phyloP scores from a whole-genome alignment of 2,888 invertebrate genomes.

The Noctua fimbriata region DNA sequence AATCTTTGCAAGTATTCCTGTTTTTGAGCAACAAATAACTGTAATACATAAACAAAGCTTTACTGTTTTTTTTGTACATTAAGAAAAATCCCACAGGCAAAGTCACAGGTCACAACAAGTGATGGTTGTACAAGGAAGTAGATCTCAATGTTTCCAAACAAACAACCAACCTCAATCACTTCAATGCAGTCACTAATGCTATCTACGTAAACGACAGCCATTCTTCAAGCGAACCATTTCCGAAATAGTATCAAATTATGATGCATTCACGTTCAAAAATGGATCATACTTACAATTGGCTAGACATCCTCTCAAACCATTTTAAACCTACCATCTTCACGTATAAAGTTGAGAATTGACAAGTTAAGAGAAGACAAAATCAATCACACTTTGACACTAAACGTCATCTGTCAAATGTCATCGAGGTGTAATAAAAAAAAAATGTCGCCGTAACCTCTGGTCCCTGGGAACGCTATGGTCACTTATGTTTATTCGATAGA shows the following conservation, averaged over 20 bases:
- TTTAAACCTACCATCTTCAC: neutral
- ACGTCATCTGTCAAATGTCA: constrained; percentile 68
- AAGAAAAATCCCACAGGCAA: neutral
- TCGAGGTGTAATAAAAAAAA: constrained; percentile 68
- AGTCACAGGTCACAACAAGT: neutral
- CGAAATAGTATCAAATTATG: constrained; percentile 63
- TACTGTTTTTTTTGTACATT: neutral
- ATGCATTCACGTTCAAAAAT: constrained; percentile 67
- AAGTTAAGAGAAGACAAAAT: constrained; percentile 40
- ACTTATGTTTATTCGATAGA: constrained; percentile 46
- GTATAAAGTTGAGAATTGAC: constrained; percentile 18
- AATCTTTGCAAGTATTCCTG: too few species aligned
- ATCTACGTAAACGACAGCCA: constrained; percentile 29
- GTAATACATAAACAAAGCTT: too few species aligned
- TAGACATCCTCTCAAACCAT: constrained; percentile 16
- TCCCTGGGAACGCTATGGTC: constrained; percentile 66
- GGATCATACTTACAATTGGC: constrained; percentile 51
- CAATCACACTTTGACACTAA: constrained; percentile 72
- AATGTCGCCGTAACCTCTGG: constrained; percentile 67
- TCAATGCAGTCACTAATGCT: constrained; percentile 7
- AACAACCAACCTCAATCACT: neutral
- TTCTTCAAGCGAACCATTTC: constrained; percentile 51
- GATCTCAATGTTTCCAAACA: neutral
- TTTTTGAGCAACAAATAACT: neutral
- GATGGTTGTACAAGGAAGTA: neutral